Conservation (phyloP, 2,888 invertebrate genomes). For the Epicampocera succincta region DNA sequence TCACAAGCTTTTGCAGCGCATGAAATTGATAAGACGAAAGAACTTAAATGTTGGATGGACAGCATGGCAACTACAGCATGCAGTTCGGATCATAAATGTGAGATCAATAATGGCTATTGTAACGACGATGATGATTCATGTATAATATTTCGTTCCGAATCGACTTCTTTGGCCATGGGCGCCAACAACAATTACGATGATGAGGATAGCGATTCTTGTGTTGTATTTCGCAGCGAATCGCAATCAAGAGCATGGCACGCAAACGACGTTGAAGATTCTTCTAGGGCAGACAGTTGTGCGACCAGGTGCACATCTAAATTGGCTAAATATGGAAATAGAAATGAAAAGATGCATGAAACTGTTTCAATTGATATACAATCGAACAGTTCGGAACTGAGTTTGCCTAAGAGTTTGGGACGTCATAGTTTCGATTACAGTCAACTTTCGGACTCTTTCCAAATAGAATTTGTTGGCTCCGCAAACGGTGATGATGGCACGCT, state of each 20-base stretch:
- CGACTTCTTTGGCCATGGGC: conserved; percentile 75
- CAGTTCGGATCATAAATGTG: conserved; percentile 70
- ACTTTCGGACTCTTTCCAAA: conserved; percentile 81
- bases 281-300: conserved; percentile 52
- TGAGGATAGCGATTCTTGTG: conserved; percentile 78
- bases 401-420: conserved; percentile 25
- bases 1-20: conserved; percentile 66
- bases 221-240: conserved; percentile 79
- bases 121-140: conserved; percentile 79
- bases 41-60: conserved; percentile 76
- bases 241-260: conserved; percentile 73
- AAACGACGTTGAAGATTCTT: conserved; percentile 56
- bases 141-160: conserved; percentile 79
- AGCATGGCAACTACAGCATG: conserved; percentile 75
- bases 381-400: conserved; percentile 73
- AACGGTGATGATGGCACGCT: conserved; percentile 66
- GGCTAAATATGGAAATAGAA: conserved; percentile 8
- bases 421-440: conserved; percentile 77
- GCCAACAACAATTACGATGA: conserved; percentile 67
- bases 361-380: conserved; percentile 78
- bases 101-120: conserved; percentile 59
- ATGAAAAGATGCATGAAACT: conserved; percentile 64
- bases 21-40: conserved; percentile 73
- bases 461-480: conserved; percentile 79
- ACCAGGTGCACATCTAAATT: conserved; percentile 1